Evolutionary conservation across 1,140 invertebrate species (phyloP), one percentile per base, ranked within the genome.

Genomic region (Drosophila rufa): DNA sequence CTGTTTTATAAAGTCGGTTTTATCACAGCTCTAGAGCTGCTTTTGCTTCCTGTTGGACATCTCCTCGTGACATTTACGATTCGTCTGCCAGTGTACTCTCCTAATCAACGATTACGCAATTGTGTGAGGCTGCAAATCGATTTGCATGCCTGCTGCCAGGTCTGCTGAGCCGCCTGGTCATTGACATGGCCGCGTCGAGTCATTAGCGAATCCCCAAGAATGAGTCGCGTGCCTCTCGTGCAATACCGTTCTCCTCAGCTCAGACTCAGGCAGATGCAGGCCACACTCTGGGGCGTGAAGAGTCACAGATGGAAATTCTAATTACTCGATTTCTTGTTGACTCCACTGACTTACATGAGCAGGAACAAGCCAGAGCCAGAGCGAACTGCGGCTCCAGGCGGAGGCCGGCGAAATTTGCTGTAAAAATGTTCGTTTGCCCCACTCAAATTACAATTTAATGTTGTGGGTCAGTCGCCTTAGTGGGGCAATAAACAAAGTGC

Each of bases 361-460:
- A 38, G 46, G 55, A 69, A 61, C 47, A 60, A 33, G 64, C 42
- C 22, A 25, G 22, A 25, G 43, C 25, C 22, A 25, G 22, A 61
- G 45, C 45, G 30, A 59, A 51, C 70, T 7, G 22, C 19, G 25
- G 33, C 48, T 55, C n/a, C 15, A 53, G 77, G 38, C 36, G 58
- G 27, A 19, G 56, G 33, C 38, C 58, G 65, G 42, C 65, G 56
- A 84, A 84, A 90, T 81, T 75, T 50, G 58, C 85, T 66, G 77
- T 81, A 80, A 84, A 87, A 87, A 89, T 89, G 85, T 87, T 73
- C 70, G 70, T 71, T 83, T 84, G 85, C 84, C 65, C 84, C 85
- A 84, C 85, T 87, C 85, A 90, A 90, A 87, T 89, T 89, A 87
- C 84, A 87, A 87, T 87, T 87, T 87, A 87, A 87, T 90, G 84